Evolutionary conservation across 2,113 vertebrate genomes (phyloP), one percentile per base, ranked within the genome.

Genomic region (Acanthisitta chloris): DNA sequence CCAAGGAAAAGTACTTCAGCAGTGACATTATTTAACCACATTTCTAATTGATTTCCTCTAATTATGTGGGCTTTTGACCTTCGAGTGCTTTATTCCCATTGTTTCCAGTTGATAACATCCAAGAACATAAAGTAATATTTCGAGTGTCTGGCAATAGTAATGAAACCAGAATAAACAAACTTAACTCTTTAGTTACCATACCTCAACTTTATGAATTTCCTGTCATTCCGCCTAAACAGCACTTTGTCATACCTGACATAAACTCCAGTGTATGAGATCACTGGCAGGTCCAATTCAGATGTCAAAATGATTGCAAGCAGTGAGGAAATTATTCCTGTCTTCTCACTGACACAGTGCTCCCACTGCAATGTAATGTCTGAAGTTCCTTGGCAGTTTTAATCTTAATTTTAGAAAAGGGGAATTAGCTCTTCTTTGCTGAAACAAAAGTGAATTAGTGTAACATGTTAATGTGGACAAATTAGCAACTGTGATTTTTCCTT

Each of bases 31-130:
- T 93, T 84, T 97, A 94, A 65, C 85, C 84, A 81, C 78, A n/a
- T 92, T 98, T 95, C 95, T 97, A 97, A 97, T 98, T 96, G 94
- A 86, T 96, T 98, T 98, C 97, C 97, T 97, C 92, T 97, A 96
- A 97, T 97, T 97, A 96, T 97, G 97, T 96, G 87, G 93, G 77
- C 91, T 73, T 96, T 97, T 98, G 97, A 97, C 96, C 96, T 97
- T 95, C 6, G 5, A 93, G 92, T 86, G 67, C 95, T 96, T 97
- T 96, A 96, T 96, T 97, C 93, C 96, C 87, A 96, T 97, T 98
- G 97, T 98, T 98, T 97, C 95, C 83, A 66, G 91, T 96, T 97
- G 97, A 97, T 98, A 98, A 97, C 61, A 34, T 94, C 95, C 96
- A 96, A 98, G 91, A 96, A 94, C 82, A 92, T 82, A 88, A 86